Conservation (phyloP, 2,797 vertebrate genomes). For the Tachyglossus aculeatus region DNA sequence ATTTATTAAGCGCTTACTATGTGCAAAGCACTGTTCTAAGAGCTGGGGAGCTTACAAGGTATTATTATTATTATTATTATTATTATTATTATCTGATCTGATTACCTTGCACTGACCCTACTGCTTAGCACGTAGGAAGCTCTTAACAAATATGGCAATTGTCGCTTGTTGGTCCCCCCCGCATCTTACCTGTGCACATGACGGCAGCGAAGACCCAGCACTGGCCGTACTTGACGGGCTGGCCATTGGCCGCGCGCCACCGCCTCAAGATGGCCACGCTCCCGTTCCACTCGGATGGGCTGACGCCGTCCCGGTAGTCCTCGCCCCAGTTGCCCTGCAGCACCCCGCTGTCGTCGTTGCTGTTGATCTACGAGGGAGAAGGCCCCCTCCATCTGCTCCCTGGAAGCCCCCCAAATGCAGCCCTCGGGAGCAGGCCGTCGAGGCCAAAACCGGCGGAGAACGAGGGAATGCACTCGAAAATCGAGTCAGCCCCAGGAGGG, state of each 20-base stretch:
- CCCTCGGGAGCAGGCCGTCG: too few relatives aligned
- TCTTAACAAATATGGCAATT: neutral
- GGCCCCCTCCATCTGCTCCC: neutral
- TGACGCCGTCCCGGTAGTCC: conserved; percentile 79
- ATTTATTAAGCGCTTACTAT: too few relatives aligned
- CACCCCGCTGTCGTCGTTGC: conserved; percentile 85
- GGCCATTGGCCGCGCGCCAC: conserved; percentile 81
- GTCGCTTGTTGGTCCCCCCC: neutral
- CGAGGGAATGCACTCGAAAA: too few relatives aligned
- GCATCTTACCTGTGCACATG: conserved; percentile 86
- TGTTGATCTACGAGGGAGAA: conserved; percentile 82
- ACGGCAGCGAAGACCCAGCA: conserved; percentile 96
- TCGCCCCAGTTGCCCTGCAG: conserved; percentile 85
- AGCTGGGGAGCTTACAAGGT: too few relatives aligned
- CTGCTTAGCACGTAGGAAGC: too few relatives aligned
- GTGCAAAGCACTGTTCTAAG: too few relatives aligned
- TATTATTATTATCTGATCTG: too few relatives aligned
- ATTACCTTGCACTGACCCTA: too few relatives aligned
- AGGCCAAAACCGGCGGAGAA: too few relatives aligned
- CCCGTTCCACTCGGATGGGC: conserved; percentile 86
- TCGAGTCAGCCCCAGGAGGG: too few relatives aligned
- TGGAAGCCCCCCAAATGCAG: neutral
- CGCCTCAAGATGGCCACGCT: conserved; percentile 86
- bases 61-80: too few relatives aligned
- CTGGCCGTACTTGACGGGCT: conserved; percentile 89